phyloP scores from a whole-genome alignment of 2,797 vertebrate species.

The Falco rusticolus region DNA sequence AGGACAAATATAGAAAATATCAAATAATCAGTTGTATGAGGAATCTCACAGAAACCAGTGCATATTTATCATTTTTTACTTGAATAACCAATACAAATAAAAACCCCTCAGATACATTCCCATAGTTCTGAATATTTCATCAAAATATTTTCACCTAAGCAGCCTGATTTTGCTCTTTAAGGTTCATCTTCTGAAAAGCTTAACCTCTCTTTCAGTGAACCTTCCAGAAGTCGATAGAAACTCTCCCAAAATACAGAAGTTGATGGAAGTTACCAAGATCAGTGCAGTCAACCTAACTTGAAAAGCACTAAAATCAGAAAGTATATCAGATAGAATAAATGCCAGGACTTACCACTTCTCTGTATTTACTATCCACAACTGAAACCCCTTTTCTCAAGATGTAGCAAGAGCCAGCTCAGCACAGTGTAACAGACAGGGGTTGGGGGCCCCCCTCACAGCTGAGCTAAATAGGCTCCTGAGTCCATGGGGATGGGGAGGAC shows the following conservation, averaged over 20 bases:
- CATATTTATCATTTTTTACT: background rate
- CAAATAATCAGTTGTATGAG: background rate
- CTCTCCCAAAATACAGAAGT: too few species aligned
- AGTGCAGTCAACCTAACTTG: background rate
- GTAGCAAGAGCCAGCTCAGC: background rate
- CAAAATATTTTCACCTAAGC: background rate
- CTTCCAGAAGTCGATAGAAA: background rate
- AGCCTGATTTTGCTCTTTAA: background rate
- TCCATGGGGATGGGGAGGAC: background rate
- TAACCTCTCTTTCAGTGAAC: background rate
- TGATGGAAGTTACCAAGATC: background rate
- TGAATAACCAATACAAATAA: background rate
- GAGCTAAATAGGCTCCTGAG: background rate
- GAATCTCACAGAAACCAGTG: background rate
- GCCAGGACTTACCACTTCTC: background rate
- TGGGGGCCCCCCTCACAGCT: accelerated
- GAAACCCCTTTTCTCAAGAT: background rate
- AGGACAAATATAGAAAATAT: background rate
- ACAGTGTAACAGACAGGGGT: accelerated
- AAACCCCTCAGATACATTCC: background rate
- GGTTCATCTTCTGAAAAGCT: background rate
- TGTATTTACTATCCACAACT: accelerated
- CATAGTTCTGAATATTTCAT: background rate
- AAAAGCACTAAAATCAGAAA: background rate
- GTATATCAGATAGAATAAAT: background rate